A percentile compares a stretch with the other conserved stretches of the same genome.
These are phyloP conservation scores for Lucinisca nassula DNA, from an alignment of 2,888 invertebrate genomes.

Conservation along the genomic window DNA sequence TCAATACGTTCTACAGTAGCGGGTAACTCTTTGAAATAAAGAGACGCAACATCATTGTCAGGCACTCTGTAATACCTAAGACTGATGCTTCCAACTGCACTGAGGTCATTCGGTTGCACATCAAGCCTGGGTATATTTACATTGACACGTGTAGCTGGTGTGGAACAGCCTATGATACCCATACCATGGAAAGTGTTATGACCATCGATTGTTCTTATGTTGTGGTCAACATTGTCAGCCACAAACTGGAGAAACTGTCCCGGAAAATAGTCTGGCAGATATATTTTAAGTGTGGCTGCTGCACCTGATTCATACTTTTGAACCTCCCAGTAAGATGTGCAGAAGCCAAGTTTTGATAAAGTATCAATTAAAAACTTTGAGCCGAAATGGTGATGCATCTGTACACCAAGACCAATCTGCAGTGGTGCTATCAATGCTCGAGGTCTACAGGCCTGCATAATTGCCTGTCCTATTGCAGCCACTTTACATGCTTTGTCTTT, in stretches of 20 bases:
- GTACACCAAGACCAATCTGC: conserved; percentile 43
- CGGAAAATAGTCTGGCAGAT: conserved; percentile 29
- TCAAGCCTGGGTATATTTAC: background rate
- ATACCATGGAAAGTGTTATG: conserved; percentile 59
- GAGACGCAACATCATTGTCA: background rate
- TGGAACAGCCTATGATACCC: conserved; percentile 42
- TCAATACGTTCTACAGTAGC: background rate
- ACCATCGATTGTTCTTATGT: conserved; percentile 18
- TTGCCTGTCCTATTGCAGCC: conserved; percentile 34
- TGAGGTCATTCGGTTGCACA: background rate
- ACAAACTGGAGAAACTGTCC: conserved; percentile 39
- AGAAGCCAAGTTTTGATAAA: conserved; percentile 28
- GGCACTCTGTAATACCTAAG: conserved; percentile 2
- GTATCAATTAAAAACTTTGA: conserved; percentile 63
- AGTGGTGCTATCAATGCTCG: conserved; percentile 36
- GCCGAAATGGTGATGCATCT: conserved; percentile 39
- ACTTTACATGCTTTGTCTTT: background rate
- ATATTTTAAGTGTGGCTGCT: conserved; percentile 23
- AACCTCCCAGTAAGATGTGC: conserved; percentile 16
- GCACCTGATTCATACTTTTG: conserved; percentile 34
- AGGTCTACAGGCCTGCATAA: conserved; percentile 55
- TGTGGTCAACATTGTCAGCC: conserved; percentile 41
- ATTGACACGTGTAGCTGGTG: background rate
- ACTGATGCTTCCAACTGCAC: background rate
- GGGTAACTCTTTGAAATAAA: background rate